Percentiles rank a stretch among this genome's conserved stretches.
Evolutionary conservation across 1,140 invertebrate species (phyloP).

Genomic region (Chironomus tepperi): DNA sequence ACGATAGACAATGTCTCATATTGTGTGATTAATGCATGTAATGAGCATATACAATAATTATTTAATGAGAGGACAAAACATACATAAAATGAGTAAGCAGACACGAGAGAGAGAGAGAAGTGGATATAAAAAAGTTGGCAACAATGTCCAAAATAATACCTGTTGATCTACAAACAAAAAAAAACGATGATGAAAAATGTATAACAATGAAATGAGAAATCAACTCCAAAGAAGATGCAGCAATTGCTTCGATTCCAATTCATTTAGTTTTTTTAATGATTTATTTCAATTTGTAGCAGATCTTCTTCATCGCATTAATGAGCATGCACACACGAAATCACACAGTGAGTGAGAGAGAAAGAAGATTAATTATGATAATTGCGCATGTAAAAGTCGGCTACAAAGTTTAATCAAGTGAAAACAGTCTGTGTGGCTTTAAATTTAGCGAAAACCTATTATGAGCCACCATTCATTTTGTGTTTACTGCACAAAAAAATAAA

Average conservation of each 20-base stretch:
- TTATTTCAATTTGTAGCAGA: neutral
- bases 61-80: no score
- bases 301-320: neutral
- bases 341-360: neutral
- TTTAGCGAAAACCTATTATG: neutral
- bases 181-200: neutral
- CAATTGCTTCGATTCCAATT: neutral
- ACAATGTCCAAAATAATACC: neutral
- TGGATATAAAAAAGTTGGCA: neutral
- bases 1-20: no score
- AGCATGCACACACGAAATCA: neutral
- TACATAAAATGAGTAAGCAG: no score
- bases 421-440: neutral
- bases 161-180: neutral
- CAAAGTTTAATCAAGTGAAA: neutral
- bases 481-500: neutral
- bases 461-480: neutral
- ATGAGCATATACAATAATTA: no score
- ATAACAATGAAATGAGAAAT: slow-evolving; percentile 10
- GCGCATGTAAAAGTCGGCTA: neutral
- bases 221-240: neutral
- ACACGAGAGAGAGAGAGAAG: neutral
- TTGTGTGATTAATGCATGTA: no score
- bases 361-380: neutral
- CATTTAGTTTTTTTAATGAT: no score